Evolutionary conservation across 2,113 vertebrate genomes (phyloP).

Genomic region (Lanius collurio): DNA sequence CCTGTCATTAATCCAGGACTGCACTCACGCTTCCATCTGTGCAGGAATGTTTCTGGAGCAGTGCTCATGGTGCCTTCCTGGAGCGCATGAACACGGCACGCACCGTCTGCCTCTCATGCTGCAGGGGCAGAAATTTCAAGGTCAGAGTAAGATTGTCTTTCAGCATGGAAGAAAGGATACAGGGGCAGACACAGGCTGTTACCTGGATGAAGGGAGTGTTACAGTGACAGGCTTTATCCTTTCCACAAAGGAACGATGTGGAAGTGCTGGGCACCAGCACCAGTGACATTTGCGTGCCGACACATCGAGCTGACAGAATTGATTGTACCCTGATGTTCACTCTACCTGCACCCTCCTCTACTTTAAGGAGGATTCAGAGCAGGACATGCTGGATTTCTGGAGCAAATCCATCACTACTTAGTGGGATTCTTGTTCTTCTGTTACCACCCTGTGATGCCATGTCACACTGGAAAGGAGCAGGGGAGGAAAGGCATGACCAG

Average conservation of each 20-base stretch:
- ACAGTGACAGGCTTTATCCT: not conserved
- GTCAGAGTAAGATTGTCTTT: not conserved
- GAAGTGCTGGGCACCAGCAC: not conserved
- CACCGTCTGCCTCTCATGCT: not conserved
- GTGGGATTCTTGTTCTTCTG: constrained; percentile 59
- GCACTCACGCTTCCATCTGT: not conserved
- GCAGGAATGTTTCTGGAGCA: not conserved
- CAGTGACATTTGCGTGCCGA: rapidly evolving
- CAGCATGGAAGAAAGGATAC: not conserved
- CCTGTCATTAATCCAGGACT: not conserved
- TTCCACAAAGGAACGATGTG: not conserved
- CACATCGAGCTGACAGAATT: not conserved
- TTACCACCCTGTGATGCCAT: constrained; percentile 35
- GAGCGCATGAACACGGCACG: rapidly evolving
- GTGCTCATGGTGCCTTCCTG: not conserved
- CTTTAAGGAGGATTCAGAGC: constrained; percentile 39
- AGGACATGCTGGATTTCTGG: not conserved
- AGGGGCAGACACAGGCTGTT: not conserved
- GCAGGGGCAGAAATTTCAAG: not conserved
- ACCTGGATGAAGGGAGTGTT: not conserved
- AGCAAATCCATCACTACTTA: constrained; percentile 41
- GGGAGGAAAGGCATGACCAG: not conserved
- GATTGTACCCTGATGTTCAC: not conserved
- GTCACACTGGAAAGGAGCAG: not conserved
- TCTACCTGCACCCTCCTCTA: constrained; percentile 34